Evolutionary conservation across 2,888 invertebrate genomes (phyloP), one percentile per base, ranked within the genome.

Genomic region (Physocephala rufipes): DNA sequence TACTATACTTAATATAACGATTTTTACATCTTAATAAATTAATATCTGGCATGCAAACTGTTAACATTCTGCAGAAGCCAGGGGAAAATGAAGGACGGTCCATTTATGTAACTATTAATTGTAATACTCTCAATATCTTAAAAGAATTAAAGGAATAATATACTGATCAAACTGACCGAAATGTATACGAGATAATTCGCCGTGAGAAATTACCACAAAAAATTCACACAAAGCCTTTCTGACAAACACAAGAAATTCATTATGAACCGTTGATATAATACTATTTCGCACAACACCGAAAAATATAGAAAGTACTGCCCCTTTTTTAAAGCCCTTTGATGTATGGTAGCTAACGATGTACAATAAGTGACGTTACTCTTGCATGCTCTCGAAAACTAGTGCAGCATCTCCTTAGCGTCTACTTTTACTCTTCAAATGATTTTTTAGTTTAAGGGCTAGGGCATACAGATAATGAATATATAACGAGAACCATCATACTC

Each of bases 211-310:
- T 4, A 16, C 3, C 1, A 36, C 26, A 24, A 21, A 7, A 2
- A 19, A 51, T 51, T 51, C 65, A 49, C 49, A 65, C 19, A 28
- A 49, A 30, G n/a, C n/a, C n/a, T 28, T 47, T 19, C 13, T 62
- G 62, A 36, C 12, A 21, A 30, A 36, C 49, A 30, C 16, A 4
- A 36, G 9, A 36, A 67, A 55, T 55, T 26, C 45, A 67, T 67
- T 43, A 67, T 43, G 66, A 67, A 55, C 55, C 53, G 55, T 43
- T 26, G 55, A 51, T 67, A 45, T 36, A 7, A 9, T 36, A 36
- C 9, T 36, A 36, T 45, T 58, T 67, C 21, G 24, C 58, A n/a
- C 21, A 45, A 24, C 16, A 26, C 5, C 12, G 16, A 28, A 12
- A 49, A 51, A 65, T 65, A 30, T 24, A 47, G 47, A 2, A 58